A percentile compares a stretch with the other conserved stretches of the same genome.
Conservation (phyloP, 2,113 vertebrate species). For the Uropsilus gracilis region DNA sequence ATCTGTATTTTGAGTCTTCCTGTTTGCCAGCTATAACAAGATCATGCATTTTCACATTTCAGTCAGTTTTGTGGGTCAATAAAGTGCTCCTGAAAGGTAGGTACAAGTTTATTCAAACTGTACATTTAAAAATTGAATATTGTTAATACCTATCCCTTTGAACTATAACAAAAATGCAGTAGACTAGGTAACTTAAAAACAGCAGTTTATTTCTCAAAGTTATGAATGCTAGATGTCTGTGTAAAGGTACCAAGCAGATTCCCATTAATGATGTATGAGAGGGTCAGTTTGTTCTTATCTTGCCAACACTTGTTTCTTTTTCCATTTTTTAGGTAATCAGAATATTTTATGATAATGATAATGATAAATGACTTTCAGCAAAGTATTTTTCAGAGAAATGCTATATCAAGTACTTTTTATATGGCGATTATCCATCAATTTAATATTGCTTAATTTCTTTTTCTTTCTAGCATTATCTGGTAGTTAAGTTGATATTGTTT, state of each 20-base stretch:
- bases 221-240: not conserved
- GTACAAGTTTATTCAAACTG: not conserved
- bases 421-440: not conserved
- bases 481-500: not conserved
- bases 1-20: not conserved
- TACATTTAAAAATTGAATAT: not conserved
- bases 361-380: not conserved
- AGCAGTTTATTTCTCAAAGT: not conserved
- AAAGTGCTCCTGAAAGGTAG: constrained; percentile 47
- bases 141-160: not conserved
- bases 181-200: not conserved
- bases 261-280: not conserved
- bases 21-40: not conserved
- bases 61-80: not conserved
- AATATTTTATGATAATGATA: not conserved
- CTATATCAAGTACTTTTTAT: not conserved
- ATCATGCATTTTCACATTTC: constrained; percentile 1
- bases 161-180: not conserved
- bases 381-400: not conserved
- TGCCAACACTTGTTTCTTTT: not conserved
- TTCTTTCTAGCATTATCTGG: not conserved
- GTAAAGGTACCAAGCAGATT: not conserved
- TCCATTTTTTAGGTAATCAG: not conserved
- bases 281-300: not conserved
- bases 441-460: not conserved